phyloP scores from a whole-genome alignment of 2,888 invertebrate species.

The Germaria angustata region DNA sequence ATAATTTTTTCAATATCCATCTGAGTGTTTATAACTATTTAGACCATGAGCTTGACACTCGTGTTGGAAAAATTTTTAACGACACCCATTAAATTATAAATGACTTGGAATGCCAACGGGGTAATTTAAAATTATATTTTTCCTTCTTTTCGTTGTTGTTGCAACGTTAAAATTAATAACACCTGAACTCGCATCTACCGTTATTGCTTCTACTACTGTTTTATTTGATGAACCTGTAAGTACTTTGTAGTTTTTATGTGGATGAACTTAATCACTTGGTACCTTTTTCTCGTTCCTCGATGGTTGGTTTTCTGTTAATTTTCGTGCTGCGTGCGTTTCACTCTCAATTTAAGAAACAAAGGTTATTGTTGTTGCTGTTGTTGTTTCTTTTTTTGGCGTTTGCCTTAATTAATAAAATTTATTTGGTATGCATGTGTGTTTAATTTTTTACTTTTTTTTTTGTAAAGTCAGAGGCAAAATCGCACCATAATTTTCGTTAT shows the following conservation, averaged over 20 bases:
- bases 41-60: slow-evolving; percentile 63
- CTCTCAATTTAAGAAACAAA: slow-evolving; percentile 20
- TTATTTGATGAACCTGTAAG: not conserved
- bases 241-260: too few species aligned
- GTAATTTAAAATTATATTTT: not conserved
- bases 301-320: not conserved
- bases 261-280: not conserved
- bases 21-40: not conserved
- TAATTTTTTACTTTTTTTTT: not conserved
- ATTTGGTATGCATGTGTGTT: not conserved
- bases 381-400: not conserved
- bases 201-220: not conserved
- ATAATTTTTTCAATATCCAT: too few species aligned
- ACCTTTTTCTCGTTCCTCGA: not conserved
- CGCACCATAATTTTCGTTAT: slow-evolving; percentile 27
- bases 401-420: slow-evolving; percentile 41
- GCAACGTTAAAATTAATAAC: not conserved
- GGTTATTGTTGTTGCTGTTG: too few species aligned
- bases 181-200: not conserved
- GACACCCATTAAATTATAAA: too few species aligned
- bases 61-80: too few species aligned
- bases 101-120: not conserved
- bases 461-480: slow-evolving; percentile 17
- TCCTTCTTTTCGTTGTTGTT: not conserved
- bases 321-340: not conserved